A percentile compares a stretch with the other conserved stretches of the same genome.
These are phyloP conservation scores for Macrosteles quadrilineatus DNA, from an alignment of 1,140 invertebrate species.

Conservation along the genomic window DNA sequence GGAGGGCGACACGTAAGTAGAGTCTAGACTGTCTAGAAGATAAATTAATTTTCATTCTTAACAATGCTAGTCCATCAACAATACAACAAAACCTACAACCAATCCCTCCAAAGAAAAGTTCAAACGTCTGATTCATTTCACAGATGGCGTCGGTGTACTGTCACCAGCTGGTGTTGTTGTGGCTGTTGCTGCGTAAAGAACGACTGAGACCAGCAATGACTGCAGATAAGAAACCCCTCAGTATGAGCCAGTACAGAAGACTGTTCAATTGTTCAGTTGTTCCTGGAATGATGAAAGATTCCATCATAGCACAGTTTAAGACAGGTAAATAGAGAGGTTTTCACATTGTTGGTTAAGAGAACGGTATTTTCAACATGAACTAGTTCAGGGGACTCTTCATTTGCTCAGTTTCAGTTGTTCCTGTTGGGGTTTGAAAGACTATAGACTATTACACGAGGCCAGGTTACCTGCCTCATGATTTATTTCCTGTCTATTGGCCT, in stretches of 20 bases:
- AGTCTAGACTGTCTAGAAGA: too few relatives aligned
- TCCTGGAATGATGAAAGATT: slow-evolving; percentile 64
- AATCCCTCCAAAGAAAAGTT: too few relatives aligned
- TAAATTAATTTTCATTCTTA: too few relatives aligned
- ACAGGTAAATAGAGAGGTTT: too few relatives aligned
- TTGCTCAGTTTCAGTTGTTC: too few relatives aligned
- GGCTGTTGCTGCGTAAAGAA: slow-evolving; percentile 49
- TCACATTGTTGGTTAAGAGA: too few relatives aligned
- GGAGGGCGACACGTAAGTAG: too few relatives aligned
- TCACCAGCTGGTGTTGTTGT: slow-evolving; percentile 48
- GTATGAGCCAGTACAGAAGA: slow-evolving; percentile 60
- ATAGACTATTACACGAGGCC: too few relatives aligned
- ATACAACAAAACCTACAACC: too few relatives aligned
- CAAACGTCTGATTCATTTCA: neutral
- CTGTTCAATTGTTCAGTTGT: slow-evolving; percentile 68
- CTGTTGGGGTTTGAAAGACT: too few relatives aligned
- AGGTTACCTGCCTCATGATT: too few relatives aligned
- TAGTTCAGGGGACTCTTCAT: neutral
- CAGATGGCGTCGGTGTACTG: slow-evolving; percentile 44
- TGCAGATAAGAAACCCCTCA: slow-evolving; percentile 49
- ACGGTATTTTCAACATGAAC: neutral
- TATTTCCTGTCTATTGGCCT: neutral
- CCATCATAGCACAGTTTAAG: slow-evolving; percentile 48
- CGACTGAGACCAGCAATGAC: slow-evolving; percentile 64
- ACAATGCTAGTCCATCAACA: too few relatives aligned